A percentile compares a stretch with the other conserved stretches of the same genome.
These are phyloP conservation scores for Pseudopleuronectes americanus DNA, from an alignment of 2,797 vertebrate genomes.

Conservation along the genomic window DNA sequence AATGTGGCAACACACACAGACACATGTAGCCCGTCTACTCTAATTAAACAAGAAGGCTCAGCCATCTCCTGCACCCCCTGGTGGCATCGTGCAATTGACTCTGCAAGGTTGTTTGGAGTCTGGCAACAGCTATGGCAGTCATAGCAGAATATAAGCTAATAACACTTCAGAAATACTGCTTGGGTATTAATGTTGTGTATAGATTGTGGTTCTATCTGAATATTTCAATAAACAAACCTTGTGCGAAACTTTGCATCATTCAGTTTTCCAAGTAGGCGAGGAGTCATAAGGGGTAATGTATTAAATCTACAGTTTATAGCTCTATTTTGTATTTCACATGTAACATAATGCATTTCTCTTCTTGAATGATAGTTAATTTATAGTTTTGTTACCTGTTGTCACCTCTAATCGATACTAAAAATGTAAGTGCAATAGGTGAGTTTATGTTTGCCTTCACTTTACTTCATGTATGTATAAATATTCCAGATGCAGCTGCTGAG, in stretches of 20 bases:
- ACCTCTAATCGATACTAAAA: no score
- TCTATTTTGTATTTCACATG: neutral
- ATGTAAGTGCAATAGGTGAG: no score
- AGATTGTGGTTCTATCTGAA: conserved; percentile 4
- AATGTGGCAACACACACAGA: conserved; percentile 75
- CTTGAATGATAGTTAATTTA: neutral
- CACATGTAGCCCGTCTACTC: conserved; percentile 80
- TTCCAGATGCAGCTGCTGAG: neutral
- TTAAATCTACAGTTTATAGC: conserved; percentile 10
- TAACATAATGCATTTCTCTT: no score
- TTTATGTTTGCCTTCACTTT: neutral
- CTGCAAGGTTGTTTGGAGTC: conserved; percentile 31
- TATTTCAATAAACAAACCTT: neutral
- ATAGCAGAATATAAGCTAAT: conserved; percentile 1
- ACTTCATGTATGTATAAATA: neutral
- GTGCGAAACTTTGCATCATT: conserved; percentile 3
- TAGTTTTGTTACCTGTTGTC: no score
- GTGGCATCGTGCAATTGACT: conserved; percentile 56
- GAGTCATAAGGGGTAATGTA: neutral
- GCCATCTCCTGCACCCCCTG: conserved; percentile 50
- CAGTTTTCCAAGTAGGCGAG: conserved; percentile 12
- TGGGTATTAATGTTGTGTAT: neutral
- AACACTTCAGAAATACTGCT: neutral
- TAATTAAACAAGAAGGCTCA: conserved; percentile 72
- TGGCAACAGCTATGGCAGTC: neutral